Conservation (phyloP, 2,888 invertebrate genomes). For the Ectemnius cavifrons region DNA sequence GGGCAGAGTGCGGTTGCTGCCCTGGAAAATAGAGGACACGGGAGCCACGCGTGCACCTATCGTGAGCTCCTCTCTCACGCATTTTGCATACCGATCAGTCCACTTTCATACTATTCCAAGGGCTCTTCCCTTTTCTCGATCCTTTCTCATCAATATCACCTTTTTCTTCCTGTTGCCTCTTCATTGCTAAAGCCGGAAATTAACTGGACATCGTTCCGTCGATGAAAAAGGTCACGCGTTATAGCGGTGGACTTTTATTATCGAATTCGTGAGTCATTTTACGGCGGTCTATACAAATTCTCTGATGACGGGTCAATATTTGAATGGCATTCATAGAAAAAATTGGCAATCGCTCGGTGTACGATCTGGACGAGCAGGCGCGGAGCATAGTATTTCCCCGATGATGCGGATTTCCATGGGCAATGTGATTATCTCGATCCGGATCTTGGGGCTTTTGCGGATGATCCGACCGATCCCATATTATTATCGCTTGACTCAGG, state of each 20-base stretch:
- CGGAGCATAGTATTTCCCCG: constrained; percentile 3
- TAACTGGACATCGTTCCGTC: neutral
- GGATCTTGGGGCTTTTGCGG: constrained; percentile 24
- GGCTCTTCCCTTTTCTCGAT: constrained; percentile 66
- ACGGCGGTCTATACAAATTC: no score
- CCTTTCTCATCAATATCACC: constrained; percentile 67
- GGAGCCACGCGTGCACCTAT: constrained; percentile 59
- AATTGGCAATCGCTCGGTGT: neutral
- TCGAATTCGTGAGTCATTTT: no score
- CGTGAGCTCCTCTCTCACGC: constrained; percentile 56
- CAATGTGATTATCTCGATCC: constrained; percentile 23
- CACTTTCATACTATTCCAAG: constrained; percentile 66
- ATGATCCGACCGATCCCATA: constrained; percentile 9
- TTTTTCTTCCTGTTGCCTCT: constrained; percentile 34
- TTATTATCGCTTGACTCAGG: constrained; percentile 36
- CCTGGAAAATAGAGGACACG: constrained; percentile 60
- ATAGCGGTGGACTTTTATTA: no score
- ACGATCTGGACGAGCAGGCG: neutral
- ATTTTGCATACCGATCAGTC: constrained; percentile 73
- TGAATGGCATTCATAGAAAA: constrained; percentile 2
- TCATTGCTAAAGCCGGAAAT: neutral
- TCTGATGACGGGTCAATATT: neutral
- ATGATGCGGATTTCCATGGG: constrained; percentile 13
- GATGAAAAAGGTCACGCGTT: neutral
- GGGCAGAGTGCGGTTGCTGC: neutral